Evolutionary conservation across 2,797 vertebrate species (phyloP), one percentile per base, ranked within the genome.

Genomic region (Pygocentrus nattereri): DNA sequence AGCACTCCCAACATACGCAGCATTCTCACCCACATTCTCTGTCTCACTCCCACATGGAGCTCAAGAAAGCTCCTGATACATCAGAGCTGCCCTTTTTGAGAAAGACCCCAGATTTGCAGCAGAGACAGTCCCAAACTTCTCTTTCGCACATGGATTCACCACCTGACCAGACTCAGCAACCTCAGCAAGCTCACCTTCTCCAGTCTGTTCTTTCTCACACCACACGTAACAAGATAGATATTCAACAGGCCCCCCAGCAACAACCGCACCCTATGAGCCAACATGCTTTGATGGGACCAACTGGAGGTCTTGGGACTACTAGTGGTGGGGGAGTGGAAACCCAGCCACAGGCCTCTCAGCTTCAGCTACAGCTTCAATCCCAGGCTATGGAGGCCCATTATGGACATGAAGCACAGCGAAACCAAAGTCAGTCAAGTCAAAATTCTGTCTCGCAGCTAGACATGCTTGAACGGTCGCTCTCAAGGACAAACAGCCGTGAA

Each of bases 131-230:
- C 74, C 94, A 95, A 79, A 91, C 90, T 5, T 90, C 94, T 0
- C 84, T 95, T 64, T 92, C 94, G 41, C 59, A 95, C 71, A 87
- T 96, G 87, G 95, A 96, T 65, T 95, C 95, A 0, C 89, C 96
- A 0, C 91, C 96, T 12, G 96, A 96, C 15, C 91, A 87, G 25
- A 84, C 86, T 13, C 92, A 93, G 80, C 92, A 93, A 85, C 69
- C 87, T 30, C 80, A 87, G 59, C 82, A 88, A 89, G 91, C 86
- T 87, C 95, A 95, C 73, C 91, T 97, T 87, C 92, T 97, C 47
- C 95, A 96, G 50, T 96, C 97, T 0, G 96, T 96, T 71, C 95
- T 97, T 52, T 97, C 96, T 25, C 95, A 96, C n/a, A 93, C 95
- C 0, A 85, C 92, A 21, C 87, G 65, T 78, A 89, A 87, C 68